These are phyloP conservation scores for Mesitornis unicolor DNA, from an alignment of 2,113 vertebrate species.

Conservation along the genomic window DNA sequence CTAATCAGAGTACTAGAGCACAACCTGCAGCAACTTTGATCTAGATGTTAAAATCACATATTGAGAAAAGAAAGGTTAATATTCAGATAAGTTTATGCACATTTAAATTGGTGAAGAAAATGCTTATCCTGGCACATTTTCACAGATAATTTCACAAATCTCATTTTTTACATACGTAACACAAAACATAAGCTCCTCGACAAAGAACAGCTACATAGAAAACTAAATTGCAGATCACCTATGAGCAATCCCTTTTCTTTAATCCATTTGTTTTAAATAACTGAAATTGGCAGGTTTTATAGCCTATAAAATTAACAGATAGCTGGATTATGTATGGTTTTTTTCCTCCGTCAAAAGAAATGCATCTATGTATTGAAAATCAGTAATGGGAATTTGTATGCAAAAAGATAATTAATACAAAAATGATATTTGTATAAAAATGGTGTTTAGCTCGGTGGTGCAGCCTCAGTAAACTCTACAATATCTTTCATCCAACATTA, in stretches of 20 bases:
- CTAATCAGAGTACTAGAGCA: background rate
- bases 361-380: background rate
- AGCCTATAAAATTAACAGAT: background rate
- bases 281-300: background rate
- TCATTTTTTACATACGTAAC: background rate
- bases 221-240: background rate
- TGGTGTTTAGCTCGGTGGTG: background rate
- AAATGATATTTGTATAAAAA: background rate
- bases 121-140: background rate
- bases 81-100: background rate
- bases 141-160: background rate
- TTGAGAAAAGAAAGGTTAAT: background rate
- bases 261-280: background rate
- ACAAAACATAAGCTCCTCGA: background rate
- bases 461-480: background rate
- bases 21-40: background rate
- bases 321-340: background rate
- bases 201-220: background rate
- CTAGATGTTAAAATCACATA: background rate
- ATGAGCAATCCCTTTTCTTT: background rate
- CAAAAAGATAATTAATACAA: background rate
- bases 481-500: background rate
- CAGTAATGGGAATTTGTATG: background rate
- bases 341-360: background rate
- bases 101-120: background rate